Conservation (phyloP, 23 tunicate genomes). For the Botrylloides violaceus region DNA sequence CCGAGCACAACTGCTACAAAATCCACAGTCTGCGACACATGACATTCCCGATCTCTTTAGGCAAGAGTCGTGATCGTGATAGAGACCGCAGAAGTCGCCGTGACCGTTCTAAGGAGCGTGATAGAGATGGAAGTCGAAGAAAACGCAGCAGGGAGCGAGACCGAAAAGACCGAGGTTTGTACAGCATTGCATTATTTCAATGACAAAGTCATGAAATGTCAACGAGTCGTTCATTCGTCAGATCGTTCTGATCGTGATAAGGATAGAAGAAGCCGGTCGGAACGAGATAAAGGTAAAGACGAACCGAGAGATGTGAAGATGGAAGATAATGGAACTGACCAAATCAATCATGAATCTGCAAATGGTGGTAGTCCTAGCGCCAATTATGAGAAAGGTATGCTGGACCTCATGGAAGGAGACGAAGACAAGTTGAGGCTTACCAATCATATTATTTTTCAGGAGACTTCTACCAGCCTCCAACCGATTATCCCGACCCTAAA, state of each 20-base stretch:
- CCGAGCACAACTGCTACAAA: too few relatives aligned
- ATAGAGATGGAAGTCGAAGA: constrained; percentile 19
- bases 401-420: too few relatives aligned
- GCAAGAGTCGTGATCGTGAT: constrained; percentile 27
- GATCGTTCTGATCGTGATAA: not conserved
- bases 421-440: too few relatives aligned
- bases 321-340: not conserved
- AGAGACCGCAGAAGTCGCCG: constrained; percentile 37
- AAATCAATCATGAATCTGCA: not conserved
- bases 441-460: too few relatives aligned
- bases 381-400: not conserved
- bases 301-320: not conserved
- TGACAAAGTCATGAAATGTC: too few relatives aligned
- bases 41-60: not conserved
- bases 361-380: not conserved
- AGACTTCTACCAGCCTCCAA: too few relatives aligned
- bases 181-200: too few relatives aligned
- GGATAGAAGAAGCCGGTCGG: not conserved
- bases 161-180: constrained; percentile 16
- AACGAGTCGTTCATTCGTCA: too few relatives aligned
- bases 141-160: constrained; percentile 21
- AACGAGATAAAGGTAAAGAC: not conserved
- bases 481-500: too few relatives aligned
- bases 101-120: constrained; percentile 13
- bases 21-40: too few relatives aligned